Conservation (phyloP, 2,888 invertebrate species). For the Coenonympha glycerion region DNA sequence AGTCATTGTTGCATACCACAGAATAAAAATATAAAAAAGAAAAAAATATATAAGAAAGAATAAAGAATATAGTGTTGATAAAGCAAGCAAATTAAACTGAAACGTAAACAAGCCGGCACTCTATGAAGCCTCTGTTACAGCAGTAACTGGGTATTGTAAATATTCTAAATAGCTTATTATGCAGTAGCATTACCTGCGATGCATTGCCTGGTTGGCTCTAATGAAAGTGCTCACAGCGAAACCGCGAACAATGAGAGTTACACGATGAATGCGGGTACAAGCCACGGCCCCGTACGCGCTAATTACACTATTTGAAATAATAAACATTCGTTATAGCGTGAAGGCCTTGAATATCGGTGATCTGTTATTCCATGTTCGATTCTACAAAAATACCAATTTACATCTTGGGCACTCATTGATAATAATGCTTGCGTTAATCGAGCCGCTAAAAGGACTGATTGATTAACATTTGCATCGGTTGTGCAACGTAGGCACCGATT, state of each 20-base stretch:
- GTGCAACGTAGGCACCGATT: too few relatives aligned
- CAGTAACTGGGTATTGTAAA: too few relatives aligned
- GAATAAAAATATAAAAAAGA: too few relatives aligned
- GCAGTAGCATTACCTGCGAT: background rate
- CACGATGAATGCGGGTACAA: conserved; percentile 3
- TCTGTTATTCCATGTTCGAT: too few relatives aligned
- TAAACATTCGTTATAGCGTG: background rate
- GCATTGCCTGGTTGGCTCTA: conserved; percentile 2
- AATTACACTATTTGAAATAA: background rate
- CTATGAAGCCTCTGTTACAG: background rate
- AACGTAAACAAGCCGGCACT: background rate
- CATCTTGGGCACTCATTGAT: too few relatives aligned
- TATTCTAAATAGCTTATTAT: conserved; percentile 15
- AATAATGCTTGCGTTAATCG: too few relatives aligned
- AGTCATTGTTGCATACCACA: too few relatives aligned
- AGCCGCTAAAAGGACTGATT: too few relatives aligned
- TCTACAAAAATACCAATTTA: too few relatives aligned
- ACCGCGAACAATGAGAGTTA: conserved; percentile 1
- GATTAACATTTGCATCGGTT: too few relatives aligned
- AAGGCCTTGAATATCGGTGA: too few relatives aligned
- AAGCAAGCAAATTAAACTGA: background rate
- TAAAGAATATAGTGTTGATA: background rate
- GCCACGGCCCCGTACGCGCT: background rate
- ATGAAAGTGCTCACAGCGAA: conserved; percentile 5
- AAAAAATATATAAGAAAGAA: too few relatives aligned